Evolutionary conservation across 2,113 vertebrate genomes (phyloP), one percentile per base, ranked within the genome.

Genomic region (Eublepharis macularius): DNA sequence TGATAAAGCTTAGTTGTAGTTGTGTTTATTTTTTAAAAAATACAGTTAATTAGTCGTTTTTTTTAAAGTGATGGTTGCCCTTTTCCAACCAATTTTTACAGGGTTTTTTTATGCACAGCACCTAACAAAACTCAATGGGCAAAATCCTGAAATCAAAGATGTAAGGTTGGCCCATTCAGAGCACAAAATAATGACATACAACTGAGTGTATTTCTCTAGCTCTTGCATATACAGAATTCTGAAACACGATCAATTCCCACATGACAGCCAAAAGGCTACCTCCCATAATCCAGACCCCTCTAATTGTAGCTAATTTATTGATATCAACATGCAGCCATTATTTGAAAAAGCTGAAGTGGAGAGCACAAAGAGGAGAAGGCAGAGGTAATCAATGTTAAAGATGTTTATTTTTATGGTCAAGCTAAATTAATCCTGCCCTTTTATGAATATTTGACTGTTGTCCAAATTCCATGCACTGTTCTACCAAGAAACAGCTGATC

Each of bases 381-480:
- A 83, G 51, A 89, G 26, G 84, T 77, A 91, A 92, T 89, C 86
- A 92, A 90, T 88, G 69, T 86, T 91, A 79, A 94, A 92, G 83
- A 65, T 57, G 91, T 93, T 91, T 92, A 88, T 91, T 93, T 92
- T 91, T 91, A 92, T 85, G 92, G 88, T 93, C 89, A 92, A 92
- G 88, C 86, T 0, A 3, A 90, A 92, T 94, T 93, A 94, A 93
- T 95, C 90, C 82, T 77, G 80, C 85, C 91, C 91, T 92, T 93
- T 79, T 91, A 90, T 92, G 91, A 93, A 91, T 93, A 92, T 91
- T 91, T 95, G 93, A 94, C 91, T 24, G 0, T 87, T 80, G 89
- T 94, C 90, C 92, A 94, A 93, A 93, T 93, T 93, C 92, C 88
- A 93, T 87, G 93, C 92, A 89, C 89, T 87, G 85, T 94, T 89